Evolutionary conservation across 2,113 vertebrate genomes (phyloP), one percentile per base, ranked within the genome.

Genomic region (Xenus cinereus): DNA sequence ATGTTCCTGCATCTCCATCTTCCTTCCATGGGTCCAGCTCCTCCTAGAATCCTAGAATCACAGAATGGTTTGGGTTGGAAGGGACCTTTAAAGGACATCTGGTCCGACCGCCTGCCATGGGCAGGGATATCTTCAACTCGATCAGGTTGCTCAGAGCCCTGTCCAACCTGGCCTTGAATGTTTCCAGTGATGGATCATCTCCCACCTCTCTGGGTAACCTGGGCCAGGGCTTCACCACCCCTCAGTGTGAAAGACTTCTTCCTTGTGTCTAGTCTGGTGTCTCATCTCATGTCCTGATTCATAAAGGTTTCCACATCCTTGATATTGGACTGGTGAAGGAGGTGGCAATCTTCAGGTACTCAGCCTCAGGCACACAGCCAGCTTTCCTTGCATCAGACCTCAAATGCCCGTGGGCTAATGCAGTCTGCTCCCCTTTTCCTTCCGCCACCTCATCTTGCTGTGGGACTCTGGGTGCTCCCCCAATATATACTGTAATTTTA

Each of bases 241-340:
- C 20, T 56, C 56, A 37, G 1, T 0, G 1, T 12, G 15, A 46
- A 46, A 39, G 28, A 45, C 2, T 3, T 41, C 26, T 43, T 77
- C 48, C 48, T 54, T 21, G 12, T 30, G 33, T 32, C 24, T 26
- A 12, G 20, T 48, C 41, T 43, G 41, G 19, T 45, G 19, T 45
- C 45, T 45, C 45, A 17, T 71, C 4, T 51, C 45, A 59, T 1
- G 2, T 60, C 45, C 10, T 37, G 22, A 26, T 22, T 53, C 17
- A 7, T 67, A 15, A 43, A 60, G 10, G 33, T 72, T 90, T 41
- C 26, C 16, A 30, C 7, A 14, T 20, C 33, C 46, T 53, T 66
- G 39, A 28, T 18, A 37, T 1, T 46, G 27, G 37, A 27, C 32
- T 28, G 30, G 15, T 35, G 43, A 59, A 53, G 37, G 50, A 76